Percentiles rank a stretch among this genome's conserved stretches.
These are phyloP conservation scores for Bufotes viridis DNA, from an alignment of 2,797 vertebrate species.

Conservation along the genomic window DNA sequence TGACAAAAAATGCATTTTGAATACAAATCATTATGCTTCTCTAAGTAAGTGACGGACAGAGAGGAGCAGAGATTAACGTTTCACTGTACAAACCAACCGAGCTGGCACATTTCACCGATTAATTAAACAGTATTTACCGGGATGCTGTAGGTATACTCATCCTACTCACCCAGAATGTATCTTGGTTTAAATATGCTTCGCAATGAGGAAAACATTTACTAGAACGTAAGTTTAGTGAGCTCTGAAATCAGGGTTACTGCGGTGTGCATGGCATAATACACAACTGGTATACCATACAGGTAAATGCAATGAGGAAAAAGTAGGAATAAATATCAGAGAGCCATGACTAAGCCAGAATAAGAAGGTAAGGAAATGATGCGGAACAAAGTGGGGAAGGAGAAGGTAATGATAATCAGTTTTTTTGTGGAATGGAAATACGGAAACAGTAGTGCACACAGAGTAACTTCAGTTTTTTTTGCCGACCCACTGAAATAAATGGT, in stretches of 20 bases:
- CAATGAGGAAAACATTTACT: neutral
- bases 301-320: neutral
- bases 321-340: neutral
- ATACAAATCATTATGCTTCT: conserved; percentile 37
- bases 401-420: neutral
- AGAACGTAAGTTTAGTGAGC: neutral
- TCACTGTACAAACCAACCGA: neutral
- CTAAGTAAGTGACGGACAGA: conserved; percentile 1
- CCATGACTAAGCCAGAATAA: neutral
- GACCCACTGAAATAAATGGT: too few species aligned
- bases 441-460: too few species aligned
- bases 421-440: too few species aligned
- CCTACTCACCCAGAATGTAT: neutral
- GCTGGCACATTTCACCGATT: neutral
- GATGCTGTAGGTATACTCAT: neutral
- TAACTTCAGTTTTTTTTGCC: too few species aligned
- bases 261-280: neutral
- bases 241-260: neutral
- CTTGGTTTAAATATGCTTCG: neutral
- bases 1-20: conserved; percentile 7
- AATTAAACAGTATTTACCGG: neutral
- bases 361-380: neutral
- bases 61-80: conserved; percentile 16
- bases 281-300: neutral
- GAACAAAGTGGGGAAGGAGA: neutral